These are phyloP conservation scores for Drosophila birchii DNA, from an alignment of 2,888 invertebrate genomes.

Conservation along the genomic window DNA sequence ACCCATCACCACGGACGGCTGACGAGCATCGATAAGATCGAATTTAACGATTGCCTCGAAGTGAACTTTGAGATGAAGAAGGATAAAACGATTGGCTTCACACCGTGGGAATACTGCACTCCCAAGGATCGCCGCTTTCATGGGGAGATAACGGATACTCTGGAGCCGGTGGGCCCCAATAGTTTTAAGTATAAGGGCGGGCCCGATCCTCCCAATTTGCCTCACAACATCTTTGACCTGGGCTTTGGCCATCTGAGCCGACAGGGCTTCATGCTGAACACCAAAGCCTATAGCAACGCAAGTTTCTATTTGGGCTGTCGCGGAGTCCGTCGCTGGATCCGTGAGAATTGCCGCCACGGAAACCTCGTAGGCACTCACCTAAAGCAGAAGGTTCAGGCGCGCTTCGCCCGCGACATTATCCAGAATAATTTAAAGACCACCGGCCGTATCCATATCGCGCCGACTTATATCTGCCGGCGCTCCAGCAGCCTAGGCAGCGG, in stretches of 20 bases:
- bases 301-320: conserved; percentile 83
- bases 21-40: conserved; percentile 34
- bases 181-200: conserved; percentile 21
- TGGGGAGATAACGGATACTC: conserved; percentile 14
- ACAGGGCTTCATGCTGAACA: conserved; percentile 17
- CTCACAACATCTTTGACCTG: conserved; percentile 56
- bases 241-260: conserved; percentile 54
- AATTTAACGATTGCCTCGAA: conserved; percentile 49
- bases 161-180: conserved; percentile 38
- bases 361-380: conserved; percentile 16
- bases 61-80: conserved; percentile 67
- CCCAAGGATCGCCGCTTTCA: conserved; percentile 87
- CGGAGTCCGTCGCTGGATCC: conserved; percentile 51
- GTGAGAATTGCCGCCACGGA: conserved; percentile 61
- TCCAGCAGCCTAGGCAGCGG: conserved; percentile 6
- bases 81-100: conserved; percentile 23
- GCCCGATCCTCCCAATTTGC: conserved; percentile 18
- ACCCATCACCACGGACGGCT: conserved; percentile 53
- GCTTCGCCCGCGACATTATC: conserved; percentile 49
- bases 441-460: background rate
- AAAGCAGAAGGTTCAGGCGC: conserved; percentile 5
- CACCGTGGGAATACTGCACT: conserved; percentile 88
- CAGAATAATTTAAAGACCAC: conserved; percentile 40
- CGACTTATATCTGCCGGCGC: conserved; percentile 6
- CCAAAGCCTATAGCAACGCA: background rate